Base-by-base conservation (phyloP, 1,140 invertebrate species). In the Drosophila mayri region DNA sequence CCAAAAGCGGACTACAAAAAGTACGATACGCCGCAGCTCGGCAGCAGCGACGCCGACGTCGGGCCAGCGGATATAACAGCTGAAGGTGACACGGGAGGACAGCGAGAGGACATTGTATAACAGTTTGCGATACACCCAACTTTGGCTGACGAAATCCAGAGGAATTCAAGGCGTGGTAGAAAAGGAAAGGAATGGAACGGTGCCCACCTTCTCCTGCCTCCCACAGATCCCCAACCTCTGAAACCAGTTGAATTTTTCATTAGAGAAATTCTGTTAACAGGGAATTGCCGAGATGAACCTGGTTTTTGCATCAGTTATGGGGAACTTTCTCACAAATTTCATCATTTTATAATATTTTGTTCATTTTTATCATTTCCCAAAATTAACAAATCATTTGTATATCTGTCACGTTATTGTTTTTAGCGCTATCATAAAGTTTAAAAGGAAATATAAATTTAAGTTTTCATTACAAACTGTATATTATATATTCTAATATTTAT, bases 41-140 rank as follows among this genome's bases (percentile, higher is more conserved):
- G 52, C 30, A 40, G 20, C 22, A 40, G 54, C 40, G 40, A 10
- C 28, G 40, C 20, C 47, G 38, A 40, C 63, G 43, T 18, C 38
- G 35, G 28, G 28, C 14, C 28, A 37, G 20, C 16, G 54, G 4
- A 37, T 77, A 79, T 79, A 58, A 65, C 76, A 79, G 55, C 58
- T 79, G 76, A 79, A 79, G 76, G 76, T 79, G 76, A 79, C 76
- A 73, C 76, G 30, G 76, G 76, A 79, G 70, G 70, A 44, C 37
- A 59, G 43, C 49, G 32, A 40, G 28, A 54, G 70, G 67, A 73
- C 52, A 62, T 55, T 14, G 72, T 77, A 77, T 55, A 37, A 76
- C 75, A 76, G 75, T 77, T 47, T 16, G n/a, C 32, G 25, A 22
- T 30, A 30, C 54, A 22, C 16, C 16, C 16, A 40, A 50, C 62